Percentiles rank a stretch among this genome's conserved stretches.
Evolutionary conservation across 92 coral and sea anemone species (phyloP).

Genomic region (Desmophyllum pertusum): DNA sequence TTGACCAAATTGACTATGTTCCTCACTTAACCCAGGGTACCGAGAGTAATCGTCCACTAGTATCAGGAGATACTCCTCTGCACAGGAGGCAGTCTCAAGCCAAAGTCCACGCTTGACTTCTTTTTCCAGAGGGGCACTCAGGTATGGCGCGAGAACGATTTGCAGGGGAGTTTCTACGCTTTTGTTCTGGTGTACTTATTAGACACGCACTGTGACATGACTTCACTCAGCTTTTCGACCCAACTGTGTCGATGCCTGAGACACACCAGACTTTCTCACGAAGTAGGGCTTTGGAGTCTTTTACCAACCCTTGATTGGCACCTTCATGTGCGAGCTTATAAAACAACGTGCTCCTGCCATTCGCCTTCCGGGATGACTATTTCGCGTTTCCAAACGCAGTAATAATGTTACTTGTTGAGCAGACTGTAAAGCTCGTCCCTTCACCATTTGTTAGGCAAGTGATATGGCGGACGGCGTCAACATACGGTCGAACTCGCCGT

Average conservation of each 20-base stretch:
- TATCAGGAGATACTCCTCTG: conserved; percentile 2
- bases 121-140: conserved; percentile 48
- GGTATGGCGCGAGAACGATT: conserved; percentile 66
- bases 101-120: conserved; percentile 59
- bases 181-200: conserved; percentile 50
- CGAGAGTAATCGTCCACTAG: conserved; percentile 61
- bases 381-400: conserved; percentile 63
- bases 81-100: neutral
- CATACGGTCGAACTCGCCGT: conserved; percentile 1
- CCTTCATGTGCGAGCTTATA: conserved; percentile 55
- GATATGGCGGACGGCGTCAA: neutral
- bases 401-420: conserved; percentile 37
- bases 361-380: conserved; percentile 52
- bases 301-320: conserved; percentile 65
- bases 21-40: conserved; percentile 43
- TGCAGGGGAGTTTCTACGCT: conserved; percentile 60
- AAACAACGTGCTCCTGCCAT: conserved; percentile 54
- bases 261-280: conserved; percentile 70
- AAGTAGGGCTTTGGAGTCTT: conserved; percentile 51
- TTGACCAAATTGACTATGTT: conserved; percentile 42
- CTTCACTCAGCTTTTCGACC: conserved; percentile 55
- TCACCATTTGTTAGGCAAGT: conserved; percentile 35
- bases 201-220: conserved; percentile 35
- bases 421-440: conserved; percentile 53
- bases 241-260: conserved; percentile 57